Evolutionary conservation across 2,797 vertebrate species (phyloP).

Genomic region (Sebastes alutus): DNA sequence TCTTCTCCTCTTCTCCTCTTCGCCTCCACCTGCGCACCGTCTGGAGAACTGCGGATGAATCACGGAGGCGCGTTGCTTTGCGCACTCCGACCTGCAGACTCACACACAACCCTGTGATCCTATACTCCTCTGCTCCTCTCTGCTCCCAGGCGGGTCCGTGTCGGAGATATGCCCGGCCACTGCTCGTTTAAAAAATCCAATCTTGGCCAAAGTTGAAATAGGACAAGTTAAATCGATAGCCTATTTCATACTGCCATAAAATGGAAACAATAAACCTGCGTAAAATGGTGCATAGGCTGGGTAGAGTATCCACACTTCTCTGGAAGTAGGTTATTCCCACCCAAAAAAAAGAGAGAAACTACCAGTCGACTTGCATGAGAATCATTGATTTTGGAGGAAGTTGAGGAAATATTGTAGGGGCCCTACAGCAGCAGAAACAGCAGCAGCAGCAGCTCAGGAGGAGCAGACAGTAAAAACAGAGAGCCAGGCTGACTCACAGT

Average conservation of each 20-base stretch:
- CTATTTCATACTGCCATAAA: slow-evolving; percentile 71
- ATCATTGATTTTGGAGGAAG: slow-evolving; percentile 30
- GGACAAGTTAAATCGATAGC: slow-evolving; percentile 71
- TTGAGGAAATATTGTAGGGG: slow-evolving; percentile 25
- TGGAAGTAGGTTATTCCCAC: slow-evolving; percentile 48
- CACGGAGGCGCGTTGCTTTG: slow-evolving; percentile 52
- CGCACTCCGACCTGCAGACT: slow-evolving; percentile 58
- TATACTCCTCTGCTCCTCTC: background rate
- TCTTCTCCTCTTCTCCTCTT: slow-evolving; percentile 58
- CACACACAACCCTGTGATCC: slow-evolving; percentile 39
- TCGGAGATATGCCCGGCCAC: slow-evolving; percentile 29
- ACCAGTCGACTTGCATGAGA: slow-evolving; percentile 25
- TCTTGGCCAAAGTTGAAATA: slow-evolving; percentile 71
- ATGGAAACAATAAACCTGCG: slow-evolving; percentile 70
- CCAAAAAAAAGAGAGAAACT: slow-evolving; percentile 5
- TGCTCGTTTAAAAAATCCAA: slow-evolving; percentile 68
- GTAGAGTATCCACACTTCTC: slow-evolving; percentile 45
- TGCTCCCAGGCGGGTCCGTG: slow-evolving; percentile 24
- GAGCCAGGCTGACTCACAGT: slow-evolving; percentile 40
- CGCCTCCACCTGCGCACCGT: slow-evolving; percentile 73
- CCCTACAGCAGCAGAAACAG: slow-evolving; percentile 7
- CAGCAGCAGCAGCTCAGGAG: background rate
- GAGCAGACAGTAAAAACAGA: slow-evolving; percentile 18
- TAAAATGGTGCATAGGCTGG: slow-evolving; percentile 59
- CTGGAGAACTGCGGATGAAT: slow-evolving; percentile 75